Evolutionary conservation across 92 coral and sea anemone genomes (phyloP), one percentile per base, ranked within the genome.

Genomic region (Pocillopora meandrina): DNA sequence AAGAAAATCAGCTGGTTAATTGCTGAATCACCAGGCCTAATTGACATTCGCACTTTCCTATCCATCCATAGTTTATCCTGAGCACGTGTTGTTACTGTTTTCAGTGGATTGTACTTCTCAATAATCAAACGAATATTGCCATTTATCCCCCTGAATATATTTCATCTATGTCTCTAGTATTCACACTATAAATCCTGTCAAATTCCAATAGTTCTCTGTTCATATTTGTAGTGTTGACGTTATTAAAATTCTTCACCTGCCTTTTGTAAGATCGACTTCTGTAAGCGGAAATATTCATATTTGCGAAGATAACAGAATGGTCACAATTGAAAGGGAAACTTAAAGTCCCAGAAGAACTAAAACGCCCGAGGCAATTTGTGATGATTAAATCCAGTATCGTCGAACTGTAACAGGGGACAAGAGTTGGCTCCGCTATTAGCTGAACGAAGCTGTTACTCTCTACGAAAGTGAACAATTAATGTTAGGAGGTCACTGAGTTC

Each of bases 291-390:
- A 26, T 26, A 26, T 86, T 87, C 80, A 81, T 55, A 35, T 86
- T 64, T 47, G 81, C 87, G 64, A 86, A 86, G 73, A 86, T 47
- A 35, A 86, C 71, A 20, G 90, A 86, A 87, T 83, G 91, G 61
- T 89, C 92, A 73, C 89, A 84, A 73, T 89, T 84, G 34, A 76
- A 68, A 10, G 86, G 92, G 11, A 78, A 80, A 71, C 89, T 89
- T 65, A 89, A 75, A 75, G 84, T 90, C 61, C 92, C 89, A 75
- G 86, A 72, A 71, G 79, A 65, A 18, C 58, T 78, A 56, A 89
- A 85, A 19, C 56, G 81, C 16, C 81, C 85, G 10, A 89, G 87
- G n/a, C 85, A 80, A 78, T 89, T 89, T 77, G 91, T 84, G 31
- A 26, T 26, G 31, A 26, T 26, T 26, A 26, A 26, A 26, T 26